Evolutionary conservation across 2,113 vertebrate genomes (phyloP), one percentile per base, ranked within the genome.

Genomic region (Rhabdornis inornatus): DNA sequence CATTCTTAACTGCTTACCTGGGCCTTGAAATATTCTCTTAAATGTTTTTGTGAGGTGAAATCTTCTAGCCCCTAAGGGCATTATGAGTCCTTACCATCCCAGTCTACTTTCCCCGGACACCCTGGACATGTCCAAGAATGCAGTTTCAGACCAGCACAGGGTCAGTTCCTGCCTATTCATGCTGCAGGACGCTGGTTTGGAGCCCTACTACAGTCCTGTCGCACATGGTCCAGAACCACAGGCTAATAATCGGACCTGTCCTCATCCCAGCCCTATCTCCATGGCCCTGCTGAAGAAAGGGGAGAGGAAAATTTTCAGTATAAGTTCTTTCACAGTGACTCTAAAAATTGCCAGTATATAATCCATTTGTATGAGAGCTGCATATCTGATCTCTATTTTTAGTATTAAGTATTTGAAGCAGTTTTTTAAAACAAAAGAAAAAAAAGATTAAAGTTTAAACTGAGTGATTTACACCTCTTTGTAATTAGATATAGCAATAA

Each of bases 401-500:
- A 87, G 87, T 80, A 65, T 52, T 65, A 82, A 24, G 5, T 69
- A 74, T 86, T 90, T 91, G 69, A 95, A 88, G 11, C n/a, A 65
- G n/a, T 2, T 77, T 83, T 65, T 16, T 15, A 86, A 76, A 49
- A 49, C 22, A 49, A 19, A 86, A 76, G 25, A 25, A 49, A 49
- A 47, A 49, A 42, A 42, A 42, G 40, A 42, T 6, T 15, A 49
- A 25, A 28, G 27, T 23, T 56, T 85, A 74, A 49, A 50, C 42
- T 7, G 13, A 89, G 44, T 92, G 80, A 95, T 91, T 89, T 95
- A 94, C 37, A 66, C 45, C 9, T 76, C 61, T 83, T 76, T 72
- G 39, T 90, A 96, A 95, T 95, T 93, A 92, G 65, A 89, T 77
- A 47, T 74, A 79, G 60, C 61, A 94, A 56, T 83, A 95, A 86